Evolutionary conservation across 2,113 vertebrate genomes (phyloP).

Genomic region (Cranoglanis bouderius): DNA sequence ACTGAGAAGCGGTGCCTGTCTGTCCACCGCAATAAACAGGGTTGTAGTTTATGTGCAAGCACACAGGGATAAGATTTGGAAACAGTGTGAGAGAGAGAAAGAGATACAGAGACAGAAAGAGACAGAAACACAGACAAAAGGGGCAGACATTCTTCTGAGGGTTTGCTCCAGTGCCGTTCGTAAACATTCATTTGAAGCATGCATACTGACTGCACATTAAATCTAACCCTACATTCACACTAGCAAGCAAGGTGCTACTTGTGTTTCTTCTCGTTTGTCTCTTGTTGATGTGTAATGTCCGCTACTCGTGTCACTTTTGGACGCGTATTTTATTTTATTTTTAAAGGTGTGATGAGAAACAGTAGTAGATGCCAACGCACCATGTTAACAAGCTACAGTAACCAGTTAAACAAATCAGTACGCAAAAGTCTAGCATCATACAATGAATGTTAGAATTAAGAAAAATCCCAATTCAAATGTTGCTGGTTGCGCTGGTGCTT

Average conservation of each 20-base stretch:
- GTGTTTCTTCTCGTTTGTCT: background rate
- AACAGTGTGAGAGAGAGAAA: constrained; percentile 25
- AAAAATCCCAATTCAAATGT: background rate
- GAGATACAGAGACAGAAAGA: constrained; percentile 31
- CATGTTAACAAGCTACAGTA: too few relatives aligned
- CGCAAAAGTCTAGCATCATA: background rate
- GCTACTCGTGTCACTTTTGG: background rate
- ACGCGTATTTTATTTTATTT: background rate
- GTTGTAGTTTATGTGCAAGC: background rate
- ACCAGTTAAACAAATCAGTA: background rate
- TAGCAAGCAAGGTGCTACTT: background rate
- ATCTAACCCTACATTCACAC: background rate
- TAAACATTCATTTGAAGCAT: background rate
- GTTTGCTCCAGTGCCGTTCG: background rate
- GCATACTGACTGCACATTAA: constrained; percentile 17
- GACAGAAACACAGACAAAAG: background rate
- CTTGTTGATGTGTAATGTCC: background rate
- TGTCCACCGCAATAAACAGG: constrained; percentile 19
- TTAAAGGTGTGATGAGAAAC: background rate
- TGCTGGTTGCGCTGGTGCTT: background rate
- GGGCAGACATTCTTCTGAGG: background rate
- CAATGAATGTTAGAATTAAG: background rate
- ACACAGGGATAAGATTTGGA: background rate
- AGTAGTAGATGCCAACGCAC: too few relatives aligned
- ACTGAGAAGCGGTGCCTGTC: background rate